phyloP scores from a whole-genome alignment of 2,888 invertebrate species.

The Melanostoma scalare region DNA sequence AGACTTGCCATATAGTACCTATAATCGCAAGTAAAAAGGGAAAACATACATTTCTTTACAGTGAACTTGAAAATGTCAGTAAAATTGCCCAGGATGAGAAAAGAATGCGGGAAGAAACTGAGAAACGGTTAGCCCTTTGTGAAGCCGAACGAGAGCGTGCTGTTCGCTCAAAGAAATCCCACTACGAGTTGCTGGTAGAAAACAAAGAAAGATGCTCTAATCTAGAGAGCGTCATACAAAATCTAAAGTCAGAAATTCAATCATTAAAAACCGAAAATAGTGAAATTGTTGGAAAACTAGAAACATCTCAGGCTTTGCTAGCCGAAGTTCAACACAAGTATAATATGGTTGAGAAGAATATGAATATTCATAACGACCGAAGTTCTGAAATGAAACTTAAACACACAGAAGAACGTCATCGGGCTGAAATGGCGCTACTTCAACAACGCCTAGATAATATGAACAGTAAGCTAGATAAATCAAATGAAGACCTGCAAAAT shows the following conservation, averaged over 20 bases:
- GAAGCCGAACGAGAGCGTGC: conserved; percentile 85
- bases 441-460: conserved; percentile 82
- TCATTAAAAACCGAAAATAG: conserved; percentile 81
- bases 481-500: conserved; percentile 83
- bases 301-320: conserved; percentile 83
- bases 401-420: conserved; percentile 82
- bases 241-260: conserved; percentile 82
- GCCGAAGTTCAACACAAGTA: conserved; percentile 82
- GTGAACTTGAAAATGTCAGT: conserved; percentile 81
- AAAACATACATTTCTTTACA: conserved; percentile 3
- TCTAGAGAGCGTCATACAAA: conserved; percentile 78
- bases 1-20: too few relatives aligned
- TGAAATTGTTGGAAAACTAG: conserved; percentile 83
- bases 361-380: conserved; percentile 78
- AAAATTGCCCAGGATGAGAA: conserved; percentile 78
- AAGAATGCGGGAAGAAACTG: conserved; percentile 81
- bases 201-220: conserved; percentile 80
- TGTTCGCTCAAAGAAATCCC: conserved; percentile 84
- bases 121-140: conserved; percentile 84
- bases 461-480: conserved; percentile 81
- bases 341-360: conserved; percentile 80
- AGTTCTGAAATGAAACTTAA: conserved; percentile 80
- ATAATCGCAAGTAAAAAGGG: too few relatives aligned
- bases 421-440: conserved; percentile 82
- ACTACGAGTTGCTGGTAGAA: conserved; percentile 85